Percentiles rank a stretch among this genome's conserved stretches.
These are phyloP conservation scores for Hylyphantes graminicola DNA, from an alignment of 1,140 invertebrate species.

Conservation along the genomic window DNA sequence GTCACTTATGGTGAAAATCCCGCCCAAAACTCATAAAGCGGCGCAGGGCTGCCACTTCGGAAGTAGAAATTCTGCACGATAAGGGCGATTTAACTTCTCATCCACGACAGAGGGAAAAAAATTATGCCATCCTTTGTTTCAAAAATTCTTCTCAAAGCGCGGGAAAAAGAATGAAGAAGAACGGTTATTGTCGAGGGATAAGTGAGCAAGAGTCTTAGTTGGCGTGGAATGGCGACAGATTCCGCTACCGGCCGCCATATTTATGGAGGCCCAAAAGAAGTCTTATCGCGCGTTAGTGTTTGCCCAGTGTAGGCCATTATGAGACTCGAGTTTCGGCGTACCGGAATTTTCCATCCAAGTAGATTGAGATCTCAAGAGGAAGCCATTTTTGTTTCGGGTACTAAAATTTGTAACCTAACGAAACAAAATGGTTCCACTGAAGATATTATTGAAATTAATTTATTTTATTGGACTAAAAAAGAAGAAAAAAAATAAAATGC, in stretches of 20 bases:
- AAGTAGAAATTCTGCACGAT: background rate
- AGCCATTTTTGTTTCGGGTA: constrained; percentile 3
- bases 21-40: too few species aligned
- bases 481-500: too few species aligned
- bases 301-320: constrained; percentile 41
- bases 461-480: too few species aligned
- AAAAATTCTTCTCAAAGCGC: background rate
- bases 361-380: constrained; percentile 14
- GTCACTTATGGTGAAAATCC: too few species aligned
- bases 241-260: constrained; percentile 26
- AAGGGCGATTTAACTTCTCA: constrained; percentile 33
- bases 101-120: background rate
- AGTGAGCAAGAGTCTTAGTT: constrained; percentile 12
- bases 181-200: constrained; percentile 35
- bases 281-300: constrained; percentile 56
- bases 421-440: too few species aligned
- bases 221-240: constrained; percentile 20
- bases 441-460: too few species aligned
- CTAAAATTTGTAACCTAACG: background rate
- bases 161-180: constrained; percentile 5
- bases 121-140: constrained; percentile 33
- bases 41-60: too few species aligned
- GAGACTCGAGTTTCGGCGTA: constrained; percentile 17
- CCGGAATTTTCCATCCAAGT: background rate
- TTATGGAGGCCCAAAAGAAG: constrained; percentile 40